Base-by-base conservation (phyloP, 2,888 invertebrate species). In the Caenorhabditis afra region DNA sequence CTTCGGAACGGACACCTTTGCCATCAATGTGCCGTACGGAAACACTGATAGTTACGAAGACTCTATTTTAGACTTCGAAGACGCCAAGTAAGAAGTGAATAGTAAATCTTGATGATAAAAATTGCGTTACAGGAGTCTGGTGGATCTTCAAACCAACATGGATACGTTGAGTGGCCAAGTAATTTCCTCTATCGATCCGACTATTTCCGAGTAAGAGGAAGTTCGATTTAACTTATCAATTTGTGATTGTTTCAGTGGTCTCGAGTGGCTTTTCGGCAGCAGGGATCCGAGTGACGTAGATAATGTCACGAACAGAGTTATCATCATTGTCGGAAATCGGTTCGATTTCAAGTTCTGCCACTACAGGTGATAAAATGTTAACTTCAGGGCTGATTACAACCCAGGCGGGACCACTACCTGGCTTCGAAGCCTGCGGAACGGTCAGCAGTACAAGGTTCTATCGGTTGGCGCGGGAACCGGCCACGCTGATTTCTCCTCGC, bases 291-390 rank as follows among this genome's bases (percentile, higher is more conserved):
- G 3, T 7, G 7, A 5, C 7, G 29, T 7, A 7, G 29, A 29
- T 29, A 37, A 18, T 18, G 50, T 22, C 3, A 8, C 62, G n/a
- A 71, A 62, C 5, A 18, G n/a, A 5, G 37, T 75, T 7, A 11
- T 75, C 10, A 62, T 75, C 20, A 37, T 75, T 7, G 67, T 62
- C 22, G 75, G 75, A 41, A 4, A 61, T 52, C 35, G 64, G 58
- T 68, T 22, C 29, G 67, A 23, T 22, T 8, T 16, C 14, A 11
- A 22, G n/a, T n/a, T n/a, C n/a, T n/a, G n/a, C n/a, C n/a, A n/a
- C n/a, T n/a, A n/a, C n/a, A n/a, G n/a, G n/a, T n/a, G n/a, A n/a
- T n/a, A n/a, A n/a, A n/a, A n/a, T n/a, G n/a, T n/a, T n/a, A n/a
- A 44, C 52, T 66, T 29, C 47, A 59, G 73, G 3, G 41, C 1